phyloP scores from a whole-genome alignment of 1,140 invertebrate species.

The Eumaeus atala region DNA sequence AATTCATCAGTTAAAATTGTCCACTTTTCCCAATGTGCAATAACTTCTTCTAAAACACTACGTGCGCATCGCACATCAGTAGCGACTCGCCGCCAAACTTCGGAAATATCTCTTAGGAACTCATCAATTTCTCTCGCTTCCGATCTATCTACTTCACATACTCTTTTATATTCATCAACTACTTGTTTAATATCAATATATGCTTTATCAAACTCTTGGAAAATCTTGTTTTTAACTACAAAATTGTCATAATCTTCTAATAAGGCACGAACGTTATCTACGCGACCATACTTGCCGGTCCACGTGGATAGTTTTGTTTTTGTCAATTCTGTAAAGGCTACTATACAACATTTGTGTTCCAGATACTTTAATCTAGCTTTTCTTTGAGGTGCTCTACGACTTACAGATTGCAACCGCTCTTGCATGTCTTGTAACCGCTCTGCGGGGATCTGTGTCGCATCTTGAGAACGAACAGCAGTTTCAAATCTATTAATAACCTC shows the following conservation, averaged over 20 bases:
- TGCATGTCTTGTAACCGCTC: slow-evolving; percentile 89
- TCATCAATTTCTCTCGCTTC: slow-evolving; percentile 86
- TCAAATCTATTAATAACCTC: slow-evolving; percentile 85
- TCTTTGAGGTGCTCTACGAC: slow-evolving; percentile 82
- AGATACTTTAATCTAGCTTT: slow-evolving; percentile 89
- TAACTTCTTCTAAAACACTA: slow-evolving; percentile 91
- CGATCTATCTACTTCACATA: slow-evolving; percentile 85
- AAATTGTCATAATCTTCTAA: slow-evolving; percentile 93
- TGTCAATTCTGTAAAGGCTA: slow-evolving; percentile 91
- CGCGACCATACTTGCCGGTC: slow-evolving; percentile 90
- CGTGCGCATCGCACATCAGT: slow-evolving; percentile 92
- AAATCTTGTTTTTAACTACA: slow-evolving; percentile 92
- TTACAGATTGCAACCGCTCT: slow-evolving; percentile 82
- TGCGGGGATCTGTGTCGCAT: slow-evolving; percentile 79
- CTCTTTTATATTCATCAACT: slow-evolving; percentile 91
- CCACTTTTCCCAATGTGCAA: slow-evolving; percentile 92
- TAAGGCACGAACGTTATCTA: slow-evolving; percentile 88
- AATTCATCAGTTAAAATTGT: slow-evolving; percentile 82
- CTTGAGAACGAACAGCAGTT: slow-evolving; percentile 76
- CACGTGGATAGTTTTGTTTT: slow-evolving; percentile 91
- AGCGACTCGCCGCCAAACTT: slow-evolving; percentile 92
- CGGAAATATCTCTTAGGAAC: slow-evolving; percentile 89
- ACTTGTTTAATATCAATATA: slow-evolving; percentile 93
- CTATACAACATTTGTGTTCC: slow-evolving; percentile 93
- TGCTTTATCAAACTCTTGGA: slow-evolving; percentile 95